These are phyloP conservation scores for Dermolepida albohirtum DNA, from an alignment of 2,888 invertebrate species.

Conservation along the genomic window DNA sequence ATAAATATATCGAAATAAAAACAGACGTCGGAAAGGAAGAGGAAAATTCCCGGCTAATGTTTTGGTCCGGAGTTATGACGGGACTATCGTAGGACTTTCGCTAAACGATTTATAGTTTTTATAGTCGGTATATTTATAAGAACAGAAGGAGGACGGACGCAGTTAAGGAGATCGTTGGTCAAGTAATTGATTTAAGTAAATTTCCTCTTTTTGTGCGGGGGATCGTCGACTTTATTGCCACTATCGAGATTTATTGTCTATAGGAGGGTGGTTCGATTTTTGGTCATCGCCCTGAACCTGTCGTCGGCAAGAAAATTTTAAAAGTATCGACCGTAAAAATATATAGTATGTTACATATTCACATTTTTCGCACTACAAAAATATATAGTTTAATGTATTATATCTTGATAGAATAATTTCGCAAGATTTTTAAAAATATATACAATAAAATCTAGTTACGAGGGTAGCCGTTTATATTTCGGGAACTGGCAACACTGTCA, in stretches of 20 bases:
- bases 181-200: conserved; percentile 60
- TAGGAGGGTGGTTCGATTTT: neutral
- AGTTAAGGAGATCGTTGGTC: conserved; percentile 57
- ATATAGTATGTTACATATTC: no score
- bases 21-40: neutral
- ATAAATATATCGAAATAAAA: conserved; percentile 60
- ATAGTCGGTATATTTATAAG: conserved; percentile 37
- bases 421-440: no score
- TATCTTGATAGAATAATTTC: no score
- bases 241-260: neutral
- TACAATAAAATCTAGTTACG: no score
- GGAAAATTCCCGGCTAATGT: neutral
- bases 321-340: no score
- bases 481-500: no score
- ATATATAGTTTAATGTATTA: no score
- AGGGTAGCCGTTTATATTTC: no score
- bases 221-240: neutral
- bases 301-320: no score
- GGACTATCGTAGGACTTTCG: conserved; percentile 53
- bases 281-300: no score
- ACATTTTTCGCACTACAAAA: no score
- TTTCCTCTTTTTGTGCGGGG: conserved; percentile 39
- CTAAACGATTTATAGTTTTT: conserved; percentile 62
- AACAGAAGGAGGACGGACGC: conserved; percentile 50
- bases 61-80: conserved; percentile 29